Conservation (phyloP, 1,140 invertebrate species). For the Coenobita brevimanus region DNA sequence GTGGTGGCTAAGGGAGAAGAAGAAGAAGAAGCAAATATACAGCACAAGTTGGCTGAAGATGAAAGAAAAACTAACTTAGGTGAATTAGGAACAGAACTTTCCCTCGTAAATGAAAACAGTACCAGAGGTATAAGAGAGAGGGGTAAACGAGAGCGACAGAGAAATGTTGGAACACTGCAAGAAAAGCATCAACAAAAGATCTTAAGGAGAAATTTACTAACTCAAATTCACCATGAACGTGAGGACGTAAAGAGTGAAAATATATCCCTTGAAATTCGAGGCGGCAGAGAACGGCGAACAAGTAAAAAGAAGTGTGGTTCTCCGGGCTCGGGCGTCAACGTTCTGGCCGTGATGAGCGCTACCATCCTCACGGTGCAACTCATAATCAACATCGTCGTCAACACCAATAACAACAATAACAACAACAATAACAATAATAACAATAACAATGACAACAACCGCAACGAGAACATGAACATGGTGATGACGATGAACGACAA, state of each 20-base stretch:
- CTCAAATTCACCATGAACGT: not conserved
- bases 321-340: slow-evolving; percentile 29
- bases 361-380: slow-evolving; percentile 42
- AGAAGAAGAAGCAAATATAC: not conserved
- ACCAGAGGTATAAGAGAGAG: not conserved
- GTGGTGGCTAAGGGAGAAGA: not conserved
- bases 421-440: slow-evolving; percentile 53
- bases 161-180: too few species aligned
- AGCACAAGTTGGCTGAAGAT: not conserved
- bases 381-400: slow-evolving; percentile 48
- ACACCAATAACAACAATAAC: slow-evolving; percentile 54
- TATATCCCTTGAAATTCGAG: too few species aligned
- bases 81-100: not conserved
- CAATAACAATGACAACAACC: slow-evolving; percentile 36
- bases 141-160: too few species aligned
- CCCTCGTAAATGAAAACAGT: not conserved
- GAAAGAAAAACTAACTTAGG: not conserved
- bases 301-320: slow-evolving; percentile 15
- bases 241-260: not conserved
- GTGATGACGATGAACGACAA: slow-evolving; percentile 45
- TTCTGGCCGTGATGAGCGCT: slow-evolving; percentile 42
- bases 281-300: not conserved
- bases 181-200: not conserved
- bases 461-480: slow-evolving; percentile 40
- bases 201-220: not conserved